Conservation (phyloP, 2,113 vertebrate species). For the Donacobius atricapilla region DNA sequence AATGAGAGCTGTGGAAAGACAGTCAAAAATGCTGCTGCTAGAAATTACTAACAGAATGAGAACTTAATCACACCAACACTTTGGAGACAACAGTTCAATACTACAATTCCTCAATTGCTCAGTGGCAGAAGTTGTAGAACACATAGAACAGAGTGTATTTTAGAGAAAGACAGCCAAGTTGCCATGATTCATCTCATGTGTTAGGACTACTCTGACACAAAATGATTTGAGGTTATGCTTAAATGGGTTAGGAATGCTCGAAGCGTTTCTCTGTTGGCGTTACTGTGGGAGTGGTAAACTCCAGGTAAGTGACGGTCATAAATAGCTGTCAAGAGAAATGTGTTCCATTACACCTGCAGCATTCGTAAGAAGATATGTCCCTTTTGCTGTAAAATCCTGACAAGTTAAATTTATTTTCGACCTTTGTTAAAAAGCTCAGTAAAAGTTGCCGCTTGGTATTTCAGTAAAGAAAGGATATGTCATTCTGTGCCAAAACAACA, state of each 20-base stretch:
- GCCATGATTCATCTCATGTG: neutral
- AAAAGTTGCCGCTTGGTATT: neutral
- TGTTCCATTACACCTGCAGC: neutral
- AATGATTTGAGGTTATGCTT: neutral
- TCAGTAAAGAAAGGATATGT: neutral
- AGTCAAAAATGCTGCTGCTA: neutral
- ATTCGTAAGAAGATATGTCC: neutral
- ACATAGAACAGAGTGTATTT: neutral
- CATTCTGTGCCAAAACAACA: neutral
- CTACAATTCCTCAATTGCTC: neutral
- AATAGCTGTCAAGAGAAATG: neutral
- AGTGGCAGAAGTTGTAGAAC: neutral
- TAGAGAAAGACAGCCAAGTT: neutral
- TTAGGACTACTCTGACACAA: neutral
- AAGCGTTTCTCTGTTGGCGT: neutral
- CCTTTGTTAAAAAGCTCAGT: neutral
- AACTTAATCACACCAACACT: neutral
- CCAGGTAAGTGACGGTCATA: fast-evolving
- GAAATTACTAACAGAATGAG: neutral
- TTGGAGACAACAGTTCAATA: neutral
- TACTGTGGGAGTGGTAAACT: neutral
- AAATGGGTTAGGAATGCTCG: neutral
- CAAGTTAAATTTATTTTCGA: neutral
- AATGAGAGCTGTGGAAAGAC: neutral
- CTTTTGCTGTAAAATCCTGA: neutral